Evolutionary conservation across 2,888 invertebrate genomes (phyloP).

Genomic region (Aphidoletes aphidimyza): DNA sequence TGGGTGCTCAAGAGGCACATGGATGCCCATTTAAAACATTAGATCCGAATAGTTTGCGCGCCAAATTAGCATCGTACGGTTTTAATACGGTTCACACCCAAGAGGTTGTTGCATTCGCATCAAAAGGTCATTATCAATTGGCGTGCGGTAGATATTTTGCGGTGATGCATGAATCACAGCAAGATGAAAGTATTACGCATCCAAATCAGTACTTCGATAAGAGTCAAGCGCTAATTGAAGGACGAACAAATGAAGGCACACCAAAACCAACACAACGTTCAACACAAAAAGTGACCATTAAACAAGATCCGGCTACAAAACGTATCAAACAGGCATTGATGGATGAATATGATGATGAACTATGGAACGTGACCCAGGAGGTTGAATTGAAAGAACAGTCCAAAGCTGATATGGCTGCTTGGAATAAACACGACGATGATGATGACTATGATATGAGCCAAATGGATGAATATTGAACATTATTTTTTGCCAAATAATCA

Average conservation of each 20-base stretch:
- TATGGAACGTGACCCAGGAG: conserved; percentile 64
- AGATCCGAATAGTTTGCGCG: conserved; percentile 77
- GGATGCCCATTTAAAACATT: conserved; percentile 93
- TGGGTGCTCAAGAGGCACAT: conserved; percentile 76
- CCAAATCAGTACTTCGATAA: conserved; percentile 93
- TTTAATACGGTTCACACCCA: conserved; percentile 72
- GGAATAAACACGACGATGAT: conserved; percentile 56
- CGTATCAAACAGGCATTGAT: conserved; percentile 57
- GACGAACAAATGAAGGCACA: conserved; percentile 55
- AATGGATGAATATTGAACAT: conserved; percentile 54
- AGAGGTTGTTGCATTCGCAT: conserved; percentile 78
- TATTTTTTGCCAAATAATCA: not conserved
- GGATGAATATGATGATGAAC: conserved; percentile 65
- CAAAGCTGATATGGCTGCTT: conserved; percentile 39
- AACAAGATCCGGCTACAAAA: not conserved
- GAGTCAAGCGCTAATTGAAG: conserved; percentile 72
- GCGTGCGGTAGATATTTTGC: conserved; percentile 92
- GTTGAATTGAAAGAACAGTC: conserved; percentile 57
- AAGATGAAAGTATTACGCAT: conserved; percentile 79
- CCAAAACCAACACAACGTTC: not conserved
- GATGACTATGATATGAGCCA: conserved; percentile 58
- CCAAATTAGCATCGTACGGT: conserved; percentile 76
- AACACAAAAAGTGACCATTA: not conserved
- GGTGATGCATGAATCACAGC: conserved; percentile 73
- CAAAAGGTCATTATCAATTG: conserved; percentile 84